Percentiles rank a stretch among this genome's conserved stretches.
Conservation (phyloP, 2,888 invertebrate genomes). For the Himalopsyche anomala region DNA sequence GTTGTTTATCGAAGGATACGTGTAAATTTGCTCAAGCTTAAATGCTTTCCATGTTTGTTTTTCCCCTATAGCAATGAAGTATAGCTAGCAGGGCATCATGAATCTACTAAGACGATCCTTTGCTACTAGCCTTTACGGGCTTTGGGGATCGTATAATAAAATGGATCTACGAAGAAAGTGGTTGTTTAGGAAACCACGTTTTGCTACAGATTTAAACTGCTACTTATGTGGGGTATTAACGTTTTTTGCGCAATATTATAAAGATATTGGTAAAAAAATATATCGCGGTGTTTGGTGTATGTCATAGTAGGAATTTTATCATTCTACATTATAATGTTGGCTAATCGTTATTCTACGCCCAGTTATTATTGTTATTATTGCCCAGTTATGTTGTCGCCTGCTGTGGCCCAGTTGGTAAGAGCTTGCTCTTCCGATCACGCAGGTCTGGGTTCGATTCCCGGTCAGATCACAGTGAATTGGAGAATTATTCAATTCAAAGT, state of each 20-base stretch:
- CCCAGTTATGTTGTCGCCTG: too few species aligned
- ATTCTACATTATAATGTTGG: too few species aligned
- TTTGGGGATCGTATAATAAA: slow-evolving; percentile 44
- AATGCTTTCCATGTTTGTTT: slow-evolving; percentile 49
- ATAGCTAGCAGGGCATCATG: slow-evolving; percentile 22
- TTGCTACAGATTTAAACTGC: neutral
- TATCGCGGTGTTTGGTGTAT: too few species aligned
- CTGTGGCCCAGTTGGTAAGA: too few species aligned
- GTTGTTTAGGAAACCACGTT: neutral
- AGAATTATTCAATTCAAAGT: too few species aligned
- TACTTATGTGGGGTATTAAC: neutral
- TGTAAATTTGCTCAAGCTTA: slow-evolving; percentile 51
- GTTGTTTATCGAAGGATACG: slow-evolving; percentile 57
- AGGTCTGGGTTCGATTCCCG: too few species aligned
- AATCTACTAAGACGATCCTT: slow-evolving; percentile 34
- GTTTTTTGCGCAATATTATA: neutral
- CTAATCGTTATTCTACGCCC: too few species aligned
- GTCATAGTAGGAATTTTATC: too few species aligned
- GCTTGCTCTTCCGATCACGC: too few species aligned
- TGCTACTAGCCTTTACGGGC: slow-evolving; percentile 20
- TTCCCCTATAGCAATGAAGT: slow-evolving; percentile 35
- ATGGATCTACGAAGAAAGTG: slow-evolving; percentile 44
- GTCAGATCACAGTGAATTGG: too few species aligned
- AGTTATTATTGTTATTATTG: too few species aligned
- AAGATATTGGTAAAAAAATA: neutral